Conservation (phyloP, 2,888 invertebrate genomes). For the Ectemnius continuus region DNA sequence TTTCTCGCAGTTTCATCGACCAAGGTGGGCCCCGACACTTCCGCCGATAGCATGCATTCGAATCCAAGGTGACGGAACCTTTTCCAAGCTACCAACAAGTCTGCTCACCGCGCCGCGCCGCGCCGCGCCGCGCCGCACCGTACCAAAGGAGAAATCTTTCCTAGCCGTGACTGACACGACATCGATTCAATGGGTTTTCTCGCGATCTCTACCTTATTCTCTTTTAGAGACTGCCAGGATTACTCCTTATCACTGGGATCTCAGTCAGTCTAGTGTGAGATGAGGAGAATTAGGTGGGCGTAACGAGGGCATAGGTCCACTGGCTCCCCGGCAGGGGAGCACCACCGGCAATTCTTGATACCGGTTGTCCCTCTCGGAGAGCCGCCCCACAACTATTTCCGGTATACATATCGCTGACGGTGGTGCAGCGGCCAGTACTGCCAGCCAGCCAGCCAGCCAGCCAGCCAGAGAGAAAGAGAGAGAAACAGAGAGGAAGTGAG, state of each 20-base stretch:
- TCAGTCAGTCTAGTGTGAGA: too few relatives aligned
- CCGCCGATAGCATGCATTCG: too few relatives aligned
- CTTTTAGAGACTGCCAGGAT: too few relatives aligned
- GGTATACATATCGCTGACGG: background rate
- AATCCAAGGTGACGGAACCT: too few relatives aligned
- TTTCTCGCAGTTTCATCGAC: background rate
- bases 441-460: too few relatives aligned
- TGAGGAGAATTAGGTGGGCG: background rate
- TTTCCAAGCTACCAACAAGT: too few relatives aligned
- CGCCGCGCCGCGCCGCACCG: too few relatives aligned
- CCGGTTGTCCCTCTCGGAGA: background rate
- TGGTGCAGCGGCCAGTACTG: background rate
- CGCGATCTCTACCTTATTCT: too few relatives aligned
- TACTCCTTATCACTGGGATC: too few relatives aligned
- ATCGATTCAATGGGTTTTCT: background rate
- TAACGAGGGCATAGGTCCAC: constrained; percentile 4
- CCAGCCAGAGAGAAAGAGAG: too few relatives aligned
- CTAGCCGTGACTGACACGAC: background rate
- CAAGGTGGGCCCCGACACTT: background rate
- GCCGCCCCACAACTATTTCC: background rate
- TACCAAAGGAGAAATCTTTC: background rate
- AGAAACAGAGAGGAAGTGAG: background rate
- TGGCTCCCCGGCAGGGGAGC: background rate
- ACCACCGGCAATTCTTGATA: background rate
- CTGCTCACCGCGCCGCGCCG: too few relatives aligned